phyloP scores from a whole-genome alignment of 2,797 vertebrate genomes.

The Sebastolobus alascanus region DNA sequence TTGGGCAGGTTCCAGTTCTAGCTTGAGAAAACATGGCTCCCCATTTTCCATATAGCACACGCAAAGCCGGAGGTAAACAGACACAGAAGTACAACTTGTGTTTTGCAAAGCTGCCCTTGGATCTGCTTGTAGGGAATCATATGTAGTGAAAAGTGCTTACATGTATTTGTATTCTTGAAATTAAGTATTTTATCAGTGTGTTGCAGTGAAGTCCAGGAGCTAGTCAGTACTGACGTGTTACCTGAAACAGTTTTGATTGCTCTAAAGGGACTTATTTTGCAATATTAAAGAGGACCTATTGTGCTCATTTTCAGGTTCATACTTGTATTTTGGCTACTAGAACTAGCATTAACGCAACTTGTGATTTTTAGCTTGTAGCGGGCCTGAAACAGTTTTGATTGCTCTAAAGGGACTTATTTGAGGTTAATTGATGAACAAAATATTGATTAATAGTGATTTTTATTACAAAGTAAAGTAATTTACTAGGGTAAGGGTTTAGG shows the following conservation, averaged over 20 bases:
- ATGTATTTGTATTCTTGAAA: neutral
- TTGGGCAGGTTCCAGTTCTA: slow-evolving; percentile 55
- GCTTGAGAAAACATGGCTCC: slow-evolving; percentile 51
- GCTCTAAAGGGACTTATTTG: neutral
- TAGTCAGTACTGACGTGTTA: neutral
- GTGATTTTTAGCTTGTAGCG: too few relatives aligned
- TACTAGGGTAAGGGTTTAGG: neutral
- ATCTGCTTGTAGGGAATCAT: neutral
- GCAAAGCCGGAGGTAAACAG: slow-evolving; percentile 32
- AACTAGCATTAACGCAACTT: too few relatives aligned
- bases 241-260: slow-evolving; percentile 8
- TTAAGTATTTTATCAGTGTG: neutral
- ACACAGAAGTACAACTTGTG: slow-evolving; percentile 11
- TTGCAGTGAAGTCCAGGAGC: slow-evolving; percentile 4
- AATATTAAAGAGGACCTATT: neutral
- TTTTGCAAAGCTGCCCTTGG: neutral
- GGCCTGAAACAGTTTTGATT: slow-evolving; percentile 2
- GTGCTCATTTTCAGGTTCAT: too few relatives aligned
- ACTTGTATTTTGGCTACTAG: too few relatives aligned
- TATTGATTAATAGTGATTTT: neutral
- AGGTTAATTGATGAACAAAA: neutral
- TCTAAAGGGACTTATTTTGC: neutral
- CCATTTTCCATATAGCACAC: slow-evolving; percentile 31
- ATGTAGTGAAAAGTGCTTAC: neutral
- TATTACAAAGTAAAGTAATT: neutral